Base-by-base conservation (phyloP, 2,888 invertebrate species). In the Oscheius sp. region DNA sequence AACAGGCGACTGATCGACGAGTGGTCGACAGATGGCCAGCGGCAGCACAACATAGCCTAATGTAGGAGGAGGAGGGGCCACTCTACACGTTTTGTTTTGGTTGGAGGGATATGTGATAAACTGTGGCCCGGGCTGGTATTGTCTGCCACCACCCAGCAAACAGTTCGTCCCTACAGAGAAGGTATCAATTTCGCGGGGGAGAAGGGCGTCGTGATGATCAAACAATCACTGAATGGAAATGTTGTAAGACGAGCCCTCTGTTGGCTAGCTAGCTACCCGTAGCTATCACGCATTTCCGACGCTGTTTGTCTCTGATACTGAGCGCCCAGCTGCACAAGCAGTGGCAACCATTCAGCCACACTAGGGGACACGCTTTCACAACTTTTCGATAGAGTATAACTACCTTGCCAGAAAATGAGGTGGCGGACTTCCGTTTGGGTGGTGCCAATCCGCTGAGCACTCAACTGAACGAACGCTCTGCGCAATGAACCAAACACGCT, bases 191-290 rank as follows among this genome's bases (percentile, higher is more conserved):
- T 55, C 69, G 25, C 55, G 23, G 29, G n/a, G n/a, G 13, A 29
- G 16, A 27, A 27, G 66, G 52, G n/a, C 9, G 29, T 46, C 66
- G 66, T 66, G 66, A 68, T 68, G 68, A 46, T 55, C 69, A 69
- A 69, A 69, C 69, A 69, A 69, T 69, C 69, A 69, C 35, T 69
- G 69, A 69, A 69, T 69, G 56, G 69, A 21, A 43, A 29, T 9
- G 35, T n/a, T 69, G 69, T 69, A 69, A 69, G 69, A 69, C 55
- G 69, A 69, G 55, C 35, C 35, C 27, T 35, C 35, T 35, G 43
- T 41, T 23, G 56, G 56, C 45, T 52, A 7, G 55, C 23, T 55
- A 35, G 35, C 35, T 35, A 35, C 35, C 35, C 35, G 43, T 21
- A 49, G n/a, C 64, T 55, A 69, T 69, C 69, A 69, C 69, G 69